Conservation (phyloP, 2,797 vertebrate genomes). For the Stomatorhinus walkeri region DNA sequence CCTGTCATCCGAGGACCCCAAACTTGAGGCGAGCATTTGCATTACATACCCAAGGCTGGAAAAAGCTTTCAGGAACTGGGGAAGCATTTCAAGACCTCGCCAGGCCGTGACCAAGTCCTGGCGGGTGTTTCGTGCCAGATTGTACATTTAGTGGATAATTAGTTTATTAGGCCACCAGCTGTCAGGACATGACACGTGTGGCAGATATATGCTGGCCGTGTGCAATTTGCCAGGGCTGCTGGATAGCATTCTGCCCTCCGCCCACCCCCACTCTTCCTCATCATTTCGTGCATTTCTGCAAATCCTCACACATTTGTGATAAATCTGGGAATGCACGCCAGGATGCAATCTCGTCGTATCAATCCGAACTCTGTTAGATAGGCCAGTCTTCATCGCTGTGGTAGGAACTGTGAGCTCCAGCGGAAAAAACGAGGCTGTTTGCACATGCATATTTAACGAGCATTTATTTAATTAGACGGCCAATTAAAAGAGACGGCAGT, state of each 20-base stretch:
- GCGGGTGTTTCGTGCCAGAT: background rate
- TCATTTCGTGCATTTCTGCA: background rate
- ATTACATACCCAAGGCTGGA: background rate
- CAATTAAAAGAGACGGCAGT: conserved; percentile 26
- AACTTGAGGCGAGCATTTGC: background rate
- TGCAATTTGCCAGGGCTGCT: background rate
- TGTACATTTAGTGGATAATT: conserved; percentile 15
- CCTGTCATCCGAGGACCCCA: background rate
- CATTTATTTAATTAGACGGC: conserved; percentile 26
- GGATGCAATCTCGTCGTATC: background rate
- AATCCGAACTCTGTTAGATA: background rate
- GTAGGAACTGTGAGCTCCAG: background rate
- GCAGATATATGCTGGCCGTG: background rate
- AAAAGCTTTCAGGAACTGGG: background rate
- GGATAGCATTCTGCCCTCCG: background rate
- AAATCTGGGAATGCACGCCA: background rate
- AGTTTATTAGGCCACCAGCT: background rate
- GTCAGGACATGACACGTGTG: background rate
- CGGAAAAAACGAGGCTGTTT: background rate
- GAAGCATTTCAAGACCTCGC: background rate
- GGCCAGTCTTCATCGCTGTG: background rate
- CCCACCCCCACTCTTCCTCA: background rate
- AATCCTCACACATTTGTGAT: background rate
- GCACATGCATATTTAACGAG: conserved; percentile 24
- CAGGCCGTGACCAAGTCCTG: background rate